Conservation (phyloP, 2,888 invertebrate species). For the Gisinianus flammeolus region DNA sequence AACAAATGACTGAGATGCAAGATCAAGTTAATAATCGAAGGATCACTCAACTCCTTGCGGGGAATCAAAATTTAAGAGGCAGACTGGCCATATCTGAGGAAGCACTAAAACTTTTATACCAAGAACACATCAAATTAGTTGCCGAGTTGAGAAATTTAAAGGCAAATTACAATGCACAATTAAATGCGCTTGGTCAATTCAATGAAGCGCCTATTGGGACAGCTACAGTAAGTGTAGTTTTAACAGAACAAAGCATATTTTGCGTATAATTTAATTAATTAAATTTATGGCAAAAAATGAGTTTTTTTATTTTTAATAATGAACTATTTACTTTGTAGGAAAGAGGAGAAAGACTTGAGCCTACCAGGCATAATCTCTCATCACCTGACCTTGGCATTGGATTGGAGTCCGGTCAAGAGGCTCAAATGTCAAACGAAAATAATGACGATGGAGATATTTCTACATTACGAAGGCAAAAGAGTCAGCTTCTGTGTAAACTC, state of each 20-base stretch:
- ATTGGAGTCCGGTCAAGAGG: conserved; percentile 79
- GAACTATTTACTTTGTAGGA: neutral
- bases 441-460: conserved; percentile 47
- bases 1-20: conserved; percentile 28
- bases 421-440: conserved; percentile 28
- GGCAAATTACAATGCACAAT: conserved; percentile 12
- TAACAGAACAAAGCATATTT: too few relatives aligned
- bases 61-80: conserved; percentile 37
- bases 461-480: conserved; percentile 47
- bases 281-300: neutral
- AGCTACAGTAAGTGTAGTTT: neutral
- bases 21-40: conserved; percentile 31
- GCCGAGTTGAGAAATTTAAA: conserved; percentile 46
- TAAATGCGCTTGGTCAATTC: neutral
- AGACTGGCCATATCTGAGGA: conserved; percentile 50
- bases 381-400: conserved; percentile 91
- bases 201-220: neutral
- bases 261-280: neutral
- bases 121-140: conserved; percentile 54
- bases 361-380: conserved; percentile 59
- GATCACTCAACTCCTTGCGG: conserved; percentile 29
- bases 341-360: conserved; percentile 20
- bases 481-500: conserved; percentile 50
- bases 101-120: conserved; percentile 50
- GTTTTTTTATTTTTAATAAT: neutral